Percentiles rank a stretch among this genome's conserved stretches.
These are phyloP conservation scores for Anguilla japonica DNA, from an alignment of 2,113 vertebrate species.

Conservation along the genomic window DNA sequence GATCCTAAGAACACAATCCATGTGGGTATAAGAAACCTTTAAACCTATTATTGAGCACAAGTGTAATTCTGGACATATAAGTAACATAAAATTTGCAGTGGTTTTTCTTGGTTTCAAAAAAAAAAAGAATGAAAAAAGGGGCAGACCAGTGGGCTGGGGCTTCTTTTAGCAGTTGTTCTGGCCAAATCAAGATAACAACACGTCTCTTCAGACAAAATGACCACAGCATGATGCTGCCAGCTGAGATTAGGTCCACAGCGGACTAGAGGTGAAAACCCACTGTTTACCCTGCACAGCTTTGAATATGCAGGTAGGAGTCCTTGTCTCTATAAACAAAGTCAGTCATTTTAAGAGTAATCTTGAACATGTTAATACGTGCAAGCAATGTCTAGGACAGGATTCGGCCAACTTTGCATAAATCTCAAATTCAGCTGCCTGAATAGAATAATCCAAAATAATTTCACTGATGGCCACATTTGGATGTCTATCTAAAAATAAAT, in stretches of 20 bases:
- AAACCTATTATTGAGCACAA: not conserved
- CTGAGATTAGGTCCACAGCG: slow-evolving; percentile 76
- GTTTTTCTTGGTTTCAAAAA: slow-evolving; percentile 12
- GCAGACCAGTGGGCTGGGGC: slow-evolving; percentile 62
- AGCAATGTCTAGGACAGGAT: not conserved
- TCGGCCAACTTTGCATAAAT: not conserved
- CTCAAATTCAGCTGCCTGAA: not conserved
- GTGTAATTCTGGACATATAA: not conserved
- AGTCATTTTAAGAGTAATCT: not conserved
- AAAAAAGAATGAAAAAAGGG: slow-evolving; percentile 33
- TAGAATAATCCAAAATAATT: not conserved
- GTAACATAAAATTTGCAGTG: slow-evolving; percentile 11
- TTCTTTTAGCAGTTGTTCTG: slow-evolving; percentile 69
- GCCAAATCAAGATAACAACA: slow-evolving; percentile 80
- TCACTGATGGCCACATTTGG: not conserved
- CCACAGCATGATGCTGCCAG: slow-evolving; percentile 76
- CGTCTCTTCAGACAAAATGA: slow-evolving; percentile 78
- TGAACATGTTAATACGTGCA: not conserved
- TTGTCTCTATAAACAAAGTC: slow-evolving; percentile 47
- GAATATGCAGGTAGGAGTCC: slow-evolving; percentile 63
- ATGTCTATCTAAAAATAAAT: not conserved
- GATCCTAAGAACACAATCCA: not conserved
- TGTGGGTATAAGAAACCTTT: not conserved
- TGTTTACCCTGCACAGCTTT: slow-evolving; percentile 56
- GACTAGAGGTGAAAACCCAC: slow-evolving; percentile 67